phyloP scores from a whole-genome alignment of 1,140 invertebrate genomes.

The Portunus trituberculatus region DNA sequence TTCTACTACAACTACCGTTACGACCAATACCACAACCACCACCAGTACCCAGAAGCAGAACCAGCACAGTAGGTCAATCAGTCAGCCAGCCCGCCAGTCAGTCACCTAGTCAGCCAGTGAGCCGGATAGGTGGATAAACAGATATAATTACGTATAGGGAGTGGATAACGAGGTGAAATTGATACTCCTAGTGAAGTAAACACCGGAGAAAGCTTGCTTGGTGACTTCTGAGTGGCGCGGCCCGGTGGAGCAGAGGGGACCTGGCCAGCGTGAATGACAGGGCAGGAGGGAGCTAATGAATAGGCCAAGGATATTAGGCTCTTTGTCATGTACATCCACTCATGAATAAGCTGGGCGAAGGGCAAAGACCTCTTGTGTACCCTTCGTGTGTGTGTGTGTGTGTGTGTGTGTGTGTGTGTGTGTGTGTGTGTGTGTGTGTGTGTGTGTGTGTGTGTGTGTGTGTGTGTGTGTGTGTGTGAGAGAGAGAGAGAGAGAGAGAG shows the following conservation, averaged over 20 bases:
- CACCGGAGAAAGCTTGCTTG: not conserved
- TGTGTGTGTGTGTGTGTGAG: not conserved
- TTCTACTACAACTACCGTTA: not conserved
- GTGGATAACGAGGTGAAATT: not conserved
- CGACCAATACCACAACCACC: not conserved
- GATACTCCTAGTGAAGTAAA: no score
- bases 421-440: no score
- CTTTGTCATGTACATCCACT: not conserved
- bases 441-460: no score
- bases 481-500: constrained; percentile 20
- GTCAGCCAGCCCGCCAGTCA: no score
- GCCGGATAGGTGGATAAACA: not conserved
- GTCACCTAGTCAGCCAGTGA: no score
- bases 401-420: no score
- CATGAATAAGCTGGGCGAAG: not conserved
- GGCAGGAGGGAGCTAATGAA: not conserved
- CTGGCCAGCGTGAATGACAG: not conserved
- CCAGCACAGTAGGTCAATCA: no score
- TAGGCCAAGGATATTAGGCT: not conserved
- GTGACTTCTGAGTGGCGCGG: not conserved
- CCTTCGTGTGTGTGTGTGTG: no score
- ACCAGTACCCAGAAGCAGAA: no score
- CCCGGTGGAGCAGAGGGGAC: not conserved
- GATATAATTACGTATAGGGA: not conserved
- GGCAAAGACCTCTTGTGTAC: no score